Evolutionary conservation across 2,888 invertebrate genomes (phyloP), one percentile per base, ranked within the genome.

Genomic region (Microplitis manilae): DNA sequence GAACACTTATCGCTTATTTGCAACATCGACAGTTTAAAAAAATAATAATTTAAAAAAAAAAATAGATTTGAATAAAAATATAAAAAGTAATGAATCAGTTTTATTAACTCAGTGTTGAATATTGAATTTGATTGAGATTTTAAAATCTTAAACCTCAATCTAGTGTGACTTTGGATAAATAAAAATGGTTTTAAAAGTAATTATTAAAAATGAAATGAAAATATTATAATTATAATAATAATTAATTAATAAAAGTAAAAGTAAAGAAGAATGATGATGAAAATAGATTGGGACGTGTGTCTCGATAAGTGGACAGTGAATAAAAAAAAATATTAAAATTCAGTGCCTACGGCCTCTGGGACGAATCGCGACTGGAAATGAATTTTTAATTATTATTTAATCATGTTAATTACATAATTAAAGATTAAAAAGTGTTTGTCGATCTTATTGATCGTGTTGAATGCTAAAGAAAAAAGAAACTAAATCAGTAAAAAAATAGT

Each of bases 361-460:
- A 70, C 70, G 74, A 74, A 70, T 74, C 50, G 67, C 73, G 50
- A 73, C 59, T 73, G 73, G 73, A 59, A 72, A 72, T 64, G 17
- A 72, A 65, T 67, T 67, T 73, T 67, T 73, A 50, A 50, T 50
- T 50, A 73, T 67, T 41, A 73, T 73, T 73, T 67, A 59, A 73
- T 73, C 73, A 73, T 73, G 73, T 73, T 67, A 67, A 67, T 73
- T 50, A 50, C 13, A 50, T 50, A 50, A 50, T 50, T 50, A 50
- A 50, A 50, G 20, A 70, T 70, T 6, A 69, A 70, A 38, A 59
- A 65, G 67, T 77, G 62, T 77, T 77, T 38, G 50, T 40, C 59
- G 20, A 65, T 70, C 72, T 78, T 73, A 69, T 78, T 9, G 62
- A 81, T 80, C 74, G 78, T 79, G 79, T 68, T 76, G 72, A 76